phyloP scores from a whole-genome alignment of 1,140 invertebrate genomes.

The Matsumurasca onukii region DNA sequence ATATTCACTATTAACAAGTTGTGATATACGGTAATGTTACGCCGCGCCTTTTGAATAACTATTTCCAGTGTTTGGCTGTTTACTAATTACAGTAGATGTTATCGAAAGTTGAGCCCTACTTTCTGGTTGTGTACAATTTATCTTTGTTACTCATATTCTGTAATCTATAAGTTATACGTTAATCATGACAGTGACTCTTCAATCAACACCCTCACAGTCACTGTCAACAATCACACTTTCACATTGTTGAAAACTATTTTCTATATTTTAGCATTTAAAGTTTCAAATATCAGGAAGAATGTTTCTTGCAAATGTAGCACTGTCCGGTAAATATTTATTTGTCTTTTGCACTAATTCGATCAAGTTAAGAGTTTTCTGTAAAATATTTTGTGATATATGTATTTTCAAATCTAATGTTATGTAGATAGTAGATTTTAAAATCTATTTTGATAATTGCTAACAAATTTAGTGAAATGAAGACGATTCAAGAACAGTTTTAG shows the following conservation, averaged over 20 bases:
- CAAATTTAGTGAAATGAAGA: not conserved
- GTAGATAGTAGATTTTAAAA: constrained; percentile 23
- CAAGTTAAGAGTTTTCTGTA: not conserved
- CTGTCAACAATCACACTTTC: not conserved
- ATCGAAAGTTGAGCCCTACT: too few relatives aligned
- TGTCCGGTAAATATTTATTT: not conserved
- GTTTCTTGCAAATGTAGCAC: not conserved
- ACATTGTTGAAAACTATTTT: not conserved
- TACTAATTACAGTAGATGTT: too few relatives aligned
- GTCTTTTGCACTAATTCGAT: not conserved
- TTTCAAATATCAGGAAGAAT: not conserved
- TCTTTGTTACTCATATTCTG: too few relatives aligned
- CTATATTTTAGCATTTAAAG: not conserved
- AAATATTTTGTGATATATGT: constrained; percentile 21
- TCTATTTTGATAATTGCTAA: not conserved
- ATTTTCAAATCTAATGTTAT: constrained; percentile 14
- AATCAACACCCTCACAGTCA: too few relatives aligned
- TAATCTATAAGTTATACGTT: too few relatives aligned
- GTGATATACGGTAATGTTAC: too few relatives aligned
- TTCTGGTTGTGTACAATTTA: too few relatives aligned
- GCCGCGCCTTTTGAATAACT: too few relatives aligned
- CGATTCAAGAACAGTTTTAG: not conserved
- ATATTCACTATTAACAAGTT: too few relatives aligned
- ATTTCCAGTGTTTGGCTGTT: too few relatives aligned
- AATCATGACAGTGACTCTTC: too few relatives aligned